A percentile compares a stretch with the other conserved stretches of the same genome.
Conservation (phyloP, 2,888 invertebrate genomes). For the Zaprionus lineosus region DNA sequence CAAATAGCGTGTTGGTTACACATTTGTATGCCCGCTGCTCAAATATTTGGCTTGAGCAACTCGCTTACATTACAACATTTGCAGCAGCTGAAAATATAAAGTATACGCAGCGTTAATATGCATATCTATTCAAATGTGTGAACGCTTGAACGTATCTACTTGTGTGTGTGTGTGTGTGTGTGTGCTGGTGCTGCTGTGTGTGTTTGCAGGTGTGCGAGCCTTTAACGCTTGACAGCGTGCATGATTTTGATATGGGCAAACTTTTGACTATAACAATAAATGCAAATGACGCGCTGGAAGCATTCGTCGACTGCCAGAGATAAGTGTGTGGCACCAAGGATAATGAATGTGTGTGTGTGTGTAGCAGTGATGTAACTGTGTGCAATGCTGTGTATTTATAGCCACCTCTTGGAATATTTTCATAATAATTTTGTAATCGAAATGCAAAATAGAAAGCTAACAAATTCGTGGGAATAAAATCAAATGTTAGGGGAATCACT, state of each 20-base stretch:
- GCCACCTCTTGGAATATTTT: too few relatives aligned
- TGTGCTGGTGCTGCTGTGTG: too few relatives aligned
- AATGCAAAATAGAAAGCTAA: too few relatives aligned
- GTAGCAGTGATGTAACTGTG: too few relatives aligned
- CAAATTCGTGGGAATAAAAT: too few relatives aligned
- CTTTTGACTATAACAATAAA: slow-evolving; percentile 67
- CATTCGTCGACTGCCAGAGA: slow-evolving; percentile 10
- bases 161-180: slow-evolving; percentile 4
- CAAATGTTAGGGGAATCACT: slow-evolving; percentile 6
- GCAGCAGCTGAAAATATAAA: slow-evolving; percentile 67
- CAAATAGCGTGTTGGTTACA: slow-evolving; percentile 76
- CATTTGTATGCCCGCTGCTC: slow-evolving; percentile 73
- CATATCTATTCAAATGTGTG: slow-evolving; percentile 45
- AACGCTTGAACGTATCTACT: too few relatives aligned
- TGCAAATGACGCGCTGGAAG: slow-evolving; percentile 59
- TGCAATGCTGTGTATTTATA: too few relatives aligned
- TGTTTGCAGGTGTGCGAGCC: slow-evolving; percentile 41
- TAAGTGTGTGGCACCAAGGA: too few relatives aligned
- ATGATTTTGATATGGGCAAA: slow-evolving; percentile 63
- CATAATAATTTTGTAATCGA: slow-evolving; percentile 78
- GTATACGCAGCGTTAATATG: slow-evolving; percentile 72
- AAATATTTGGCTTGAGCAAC: slow-evolving; percentile 68
- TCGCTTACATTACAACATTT: slow-evolving; percentile 57
- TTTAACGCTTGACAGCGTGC: slow-evolving; percentile 64
- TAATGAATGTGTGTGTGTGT: too few relatives aligned